phyloP scores from a whole-genome alignment of 2,113 vertebrate genomes.

The Damaliscus lunatus region DNA sequence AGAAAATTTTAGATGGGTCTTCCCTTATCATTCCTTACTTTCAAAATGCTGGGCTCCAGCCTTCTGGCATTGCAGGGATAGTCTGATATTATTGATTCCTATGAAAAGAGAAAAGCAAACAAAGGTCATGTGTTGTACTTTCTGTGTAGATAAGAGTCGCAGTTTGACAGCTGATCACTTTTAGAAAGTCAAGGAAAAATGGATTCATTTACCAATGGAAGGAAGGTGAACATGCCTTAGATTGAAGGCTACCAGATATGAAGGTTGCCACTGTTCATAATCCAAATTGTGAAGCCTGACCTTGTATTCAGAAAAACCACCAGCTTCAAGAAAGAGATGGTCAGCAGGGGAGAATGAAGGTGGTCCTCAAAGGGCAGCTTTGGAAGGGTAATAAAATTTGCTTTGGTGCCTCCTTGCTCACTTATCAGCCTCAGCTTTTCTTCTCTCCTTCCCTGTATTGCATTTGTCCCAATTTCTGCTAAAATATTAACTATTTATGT shows the following conservation, averaged over 20 bases:
- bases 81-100: background rate
- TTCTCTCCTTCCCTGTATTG: background rate
- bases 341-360: background rate
- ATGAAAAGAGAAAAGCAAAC: background rate
- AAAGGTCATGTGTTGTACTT: background rate
- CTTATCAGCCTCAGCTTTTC: background rate
- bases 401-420: background rate
- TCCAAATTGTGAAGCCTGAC: background rate
- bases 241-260: background rate
- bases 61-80: background rate
- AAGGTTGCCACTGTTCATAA: background rate
- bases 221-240: background rate
- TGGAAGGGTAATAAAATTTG: background rate
- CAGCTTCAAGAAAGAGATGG: background rate
- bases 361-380: background rate
- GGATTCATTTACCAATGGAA: background rate
- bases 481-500: background rate
- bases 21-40: conserved; percentile 1
- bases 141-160: background rate
- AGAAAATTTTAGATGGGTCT: conserved; percentile 3
- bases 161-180: background rate
- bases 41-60: background rate
- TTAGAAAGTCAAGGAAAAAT: background rate
- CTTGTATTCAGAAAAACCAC: background rate
- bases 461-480: background rate